A percentile compares a stretch with the other conserved stretches of the same genome.
Conservation (phyloP, 53 echinoderm and acorn worm species). For the Antedon mediterranea region DNA sequence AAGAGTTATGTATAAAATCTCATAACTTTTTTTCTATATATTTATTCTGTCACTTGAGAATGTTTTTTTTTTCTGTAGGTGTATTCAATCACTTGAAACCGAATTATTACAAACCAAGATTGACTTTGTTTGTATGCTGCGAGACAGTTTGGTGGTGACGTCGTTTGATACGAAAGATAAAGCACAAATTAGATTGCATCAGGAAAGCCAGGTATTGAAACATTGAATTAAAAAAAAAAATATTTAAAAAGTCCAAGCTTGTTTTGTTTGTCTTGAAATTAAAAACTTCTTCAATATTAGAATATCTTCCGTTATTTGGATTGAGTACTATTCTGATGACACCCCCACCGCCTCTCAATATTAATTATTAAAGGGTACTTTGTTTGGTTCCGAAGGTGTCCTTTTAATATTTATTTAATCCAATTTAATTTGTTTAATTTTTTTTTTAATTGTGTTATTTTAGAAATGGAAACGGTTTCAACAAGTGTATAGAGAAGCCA, state of each 20-base stretch:
- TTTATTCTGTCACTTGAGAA: too few relatives aligned
- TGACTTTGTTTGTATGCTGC: conserved; percentile 3
- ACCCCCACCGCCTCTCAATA: too few relatives aligned
- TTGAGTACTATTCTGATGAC: too few relatives aligned
- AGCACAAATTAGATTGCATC: not conserved
- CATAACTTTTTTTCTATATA: too few relatives aligned
- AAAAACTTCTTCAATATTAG: too few relatives aligned
- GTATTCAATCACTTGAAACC: not conserved
- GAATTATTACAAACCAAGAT: not conserved
- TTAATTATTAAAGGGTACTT: too few relatives aligned
- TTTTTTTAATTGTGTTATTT: too few relatives aligned
- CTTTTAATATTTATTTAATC: not conserved
- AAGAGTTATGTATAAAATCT: too few relatives aligned
- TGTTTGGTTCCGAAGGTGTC: not conserved
- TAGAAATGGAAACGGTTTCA: conserved; percentile 57
- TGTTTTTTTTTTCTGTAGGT: not conserved
- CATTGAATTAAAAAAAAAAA: too few relatives aligned
- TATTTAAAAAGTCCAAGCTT: too few relatives aligned
- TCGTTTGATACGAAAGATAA: not conserved
- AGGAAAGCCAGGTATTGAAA: not conserved
- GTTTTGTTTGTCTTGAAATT: too few relatives aligned
- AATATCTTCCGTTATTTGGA: too few relatives aligned
- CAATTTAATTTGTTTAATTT: not conserved
- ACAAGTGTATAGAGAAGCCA: conserved; percentile 56
- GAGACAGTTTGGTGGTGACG: not conserved